Percentiles rank a stretch among this genome's conserved stretches.
Conservation (phyloP, 2,888 invertebrate genomes). For the Ametastegia equiseti region DNA sequence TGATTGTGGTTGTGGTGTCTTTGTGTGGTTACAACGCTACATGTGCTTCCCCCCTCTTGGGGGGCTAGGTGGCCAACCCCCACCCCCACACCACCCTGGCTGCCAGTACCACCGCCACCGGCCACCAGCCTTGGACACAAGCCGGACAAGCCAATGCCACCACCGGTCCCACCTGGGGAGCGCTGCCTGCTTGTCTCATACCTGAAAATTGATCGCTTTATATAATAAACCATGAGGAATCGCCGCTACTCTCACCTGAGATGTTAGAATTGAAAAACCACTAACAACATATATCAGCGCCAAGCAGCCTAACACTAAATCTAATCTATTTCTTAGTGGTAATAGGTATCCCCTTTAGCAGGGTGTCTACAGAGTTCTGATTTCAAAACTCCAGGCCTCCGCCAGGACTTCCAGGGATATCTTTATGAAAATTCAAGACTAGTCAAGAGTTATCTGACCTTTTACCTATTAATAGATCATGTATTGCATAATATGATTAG, state of each 20-base stretch:
- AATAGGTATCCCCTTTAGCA: not conserved
- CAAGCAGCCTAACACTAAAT: not conserved
- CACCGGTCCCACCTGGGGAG: conserved; percentile 71
- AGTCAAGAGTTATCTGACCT: no score
- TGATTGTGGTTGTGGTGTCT: conserved; percentile 66
- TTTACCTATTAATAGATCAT: no score
- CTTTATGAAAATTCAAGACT: no score
- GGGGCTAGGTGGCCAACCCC: conserved; percentile 72
- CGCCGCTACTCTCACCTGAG: not conserved
- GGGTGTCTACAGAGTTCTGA: no score
- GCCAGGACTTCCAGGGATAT: no score
- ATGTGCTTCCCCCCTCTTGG: conserved; percentile 68
- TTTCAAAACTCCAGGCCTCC: no score
- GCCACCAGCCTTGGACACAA: conserved; percentile 73
- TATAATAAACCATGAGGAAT: not conserved
- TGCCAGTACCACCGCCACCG: conserved; percentile 67
- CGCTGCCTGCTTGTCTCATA: conserved; percentile 75
- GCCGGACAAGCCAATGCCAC: conserved; percentile 70
- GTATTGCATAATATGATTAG: no score
- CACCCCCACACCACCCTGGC: conserved; percentile 70
- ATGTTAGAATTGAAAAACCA: not conserved
- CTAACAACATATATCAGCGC: conserved; percentile 5
- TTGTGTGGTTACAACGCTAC: conserved; percentile 67
- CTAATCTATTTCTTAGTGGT: not conserved
- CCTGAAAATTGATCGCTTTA: conserved; percentile 63